Conservation (phyloP, 2,113 vertebrate genomes). For the Guaruba guarouba region DNA sequence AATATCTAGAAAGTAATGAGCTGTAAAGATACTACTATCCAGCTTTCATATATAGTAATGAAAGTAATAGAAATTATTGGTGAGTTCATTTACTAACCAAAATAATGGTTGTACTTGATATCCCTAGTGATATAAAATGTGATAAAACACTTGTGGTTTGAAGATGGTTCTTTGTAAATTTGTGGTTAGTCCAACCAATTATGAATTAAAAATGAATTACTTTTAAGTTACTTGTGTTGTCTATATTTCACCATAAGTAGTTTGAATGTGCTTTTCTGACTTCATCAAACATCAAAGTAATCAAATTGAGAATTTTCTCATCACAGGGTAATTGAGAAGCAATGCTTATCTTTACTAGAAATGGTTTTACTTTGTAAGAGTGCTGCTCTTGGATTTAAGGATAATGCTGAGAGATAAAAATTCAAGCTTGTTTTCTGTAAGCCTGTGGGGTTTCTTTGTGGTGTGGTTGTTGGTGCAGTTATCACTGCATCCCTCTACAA, state of each 20-base stretch:
- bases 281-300: neutral
- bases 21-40: neutral
- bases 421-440: neutral
- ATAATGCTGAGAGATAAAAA: neutral
- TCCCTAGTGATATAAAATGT: neutral
- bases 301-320: neutral
- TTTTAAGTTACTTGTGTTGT: neutral
- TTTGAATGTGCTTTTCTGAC: neutral
- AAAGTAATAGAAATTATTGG: neutral
- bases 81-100: neutral
- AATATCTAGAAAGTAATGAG: conserved; percentile 33
- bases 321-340: neutral
- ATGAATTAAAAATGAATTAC: neutral
- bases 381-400: neutral
- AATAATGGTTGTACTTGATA: neutral
- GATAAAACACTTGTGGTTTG: neutral
- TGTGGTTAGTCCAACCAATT: neutral
- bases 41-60: neutral
- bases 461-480: neutral
- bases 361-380: neutral
- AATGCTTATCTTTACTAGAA: neutral
- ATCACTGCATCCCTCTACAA: neutral
- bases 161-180: neutral
- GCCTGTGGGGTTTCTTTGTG: neutral
- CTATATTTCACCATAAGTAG: neutral